Evolutionary conservation across 2,797 vertebrate genomes (phyloP).

Genomic region (Iguana delicatissima): DNA sequence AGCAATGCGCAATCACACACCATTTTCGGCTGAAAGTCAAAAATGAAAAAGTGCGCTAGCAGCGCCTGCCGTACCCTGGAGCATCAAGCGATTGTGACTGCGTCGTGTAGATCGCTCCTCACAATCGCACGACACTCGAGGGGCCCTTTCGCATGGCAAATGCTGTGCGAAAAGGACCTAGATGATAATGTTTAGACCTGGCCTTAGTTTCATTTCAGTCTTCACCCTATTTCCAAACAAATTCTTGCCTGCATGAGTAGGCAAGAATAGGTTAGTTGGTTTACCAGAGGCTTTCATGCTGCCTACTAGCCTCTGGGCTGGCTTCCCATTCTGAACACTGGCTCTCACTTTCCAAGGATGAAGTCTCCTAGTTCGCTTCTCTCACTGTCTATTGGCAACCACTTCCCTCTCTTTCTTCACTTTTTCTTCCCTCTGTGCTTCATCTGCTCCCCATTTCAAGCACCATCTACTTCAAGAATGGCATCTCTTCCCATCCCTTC

Average conservation of each 20-base stretch:
- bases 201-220: not conserved
- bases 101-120: too few relatives aligned
- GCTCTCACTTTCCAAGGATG: not conserved
- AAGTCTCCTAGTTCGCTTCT: not conserved
- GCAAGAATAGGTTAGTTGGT: not conserved
- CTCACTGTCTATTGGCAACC: not conserved
- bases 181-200: not conserved
- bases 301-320: not conserved
- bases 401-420: too few relatives aligned
- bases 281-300: not conserved
- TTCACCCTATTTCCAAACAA: not conserved
- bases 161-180: too few relatives aligned
- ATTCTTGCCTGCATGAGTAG: too few relatives aligned
- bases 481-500: not conserved
- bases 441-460: not conserved
- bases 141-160: too few relatives aligned
- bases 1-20: too few relatives aligned
- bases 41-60: too few relatives aligned
- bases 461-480: not conserved
- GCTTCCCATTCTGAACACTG: not conserved
- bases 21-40: too few relatives aligned
- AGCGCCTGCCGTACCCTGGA: too few relatives aligned
- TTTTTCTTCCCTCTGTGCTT: not conserved
- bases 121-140: too few relatives aligned
- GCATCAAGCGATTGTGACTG: too few relatives aligned